Conservation (phyloP, 2,888 invertebrate species). For the Harpalus rufipes region DNA sequence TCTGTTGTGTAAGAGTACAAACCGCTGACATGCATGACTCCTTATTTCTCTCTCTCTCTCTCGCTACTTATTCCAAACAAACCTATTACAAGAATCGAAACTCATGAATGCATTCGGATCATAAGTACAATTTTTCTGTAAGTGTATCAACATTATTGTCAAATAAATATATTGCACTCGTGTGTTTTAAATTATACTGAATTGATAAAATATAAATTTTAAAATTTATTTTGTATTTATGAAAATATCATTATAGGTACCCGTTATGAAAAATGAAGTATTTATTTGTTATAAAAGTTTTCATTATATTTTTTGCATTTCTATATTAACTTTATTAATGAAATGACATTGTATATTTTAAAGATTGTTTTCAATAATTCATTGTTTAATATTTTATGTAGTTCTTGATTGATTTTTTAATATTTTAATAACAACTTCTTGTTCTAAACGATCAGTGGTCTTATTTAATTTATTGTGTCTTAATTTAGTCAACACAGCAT, state of each 20-base stretch:
- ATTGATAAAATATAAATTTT: conserved; percentile 62
- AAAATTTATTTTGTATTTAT: conserved; percentile 57
- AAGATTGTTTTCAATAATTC: conserved; percentile 39
- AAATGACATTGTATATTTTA: conserved; percentile 41
- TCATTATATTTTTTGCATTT: conserved; percentile 37
- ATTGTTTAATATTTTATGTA: conserved; percentile 48
- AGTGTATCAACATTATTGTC: conserved; percentile 64
- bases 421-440: conserved; percentile 48
- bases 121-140: conserved; percentile 63
- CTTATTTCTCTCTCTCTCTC: conserved; percentile 68
- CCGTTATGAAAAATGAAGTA: conserved; percentile 51
- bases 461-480: conserved; percentile 32
- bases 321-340: conserved; percentile 49
- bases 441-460: conserved; percentile 27
- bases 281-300: conserved; percentile 44
- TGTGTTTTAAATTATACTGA: conserved; percentile 61
- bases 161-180: conserved; percentile 60
- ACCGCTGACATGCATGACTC: conserved; percentile 45
- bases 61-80: conserved; percentile 68
- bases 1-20: conserved; percentile 42
- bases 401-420: conserved; percentile 52
- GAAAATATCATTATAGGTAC: conserved; percentile 52
- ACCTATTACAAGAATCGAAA: conserved; percentile 46
- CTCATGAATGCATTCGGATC: conserved; percentile 67
- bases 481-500: not conserved